These are phyloP conservation scores for Clanis bilineata DNA, from an alignment of 2,888 invertebrate genomes.

Conservation along the genomic window DNA sequence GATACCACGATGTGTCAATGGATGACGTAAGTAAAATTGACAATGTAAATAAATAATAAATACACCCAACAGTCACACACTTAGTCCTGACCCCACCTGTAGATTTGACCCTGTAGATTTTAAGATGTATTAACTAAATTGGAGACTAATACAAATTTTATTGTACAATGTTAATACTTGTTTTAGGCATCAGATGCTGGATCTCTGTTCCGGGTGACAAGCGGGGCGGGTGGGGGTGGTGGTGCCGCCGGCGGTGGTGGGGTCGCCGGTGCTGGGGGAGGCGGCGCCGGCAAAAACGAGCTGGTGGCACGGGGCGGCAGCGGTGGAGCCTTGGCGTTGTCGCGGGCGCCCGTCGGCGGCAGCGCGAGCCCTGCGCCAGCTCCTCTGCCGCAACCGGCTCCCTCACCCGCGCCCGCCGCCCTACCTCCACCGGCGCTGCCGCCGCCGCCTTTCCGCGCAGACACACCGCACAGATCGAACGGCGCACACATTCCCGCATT, in stretches of 20 bases:
- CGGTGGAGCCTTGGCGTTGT: slow-evolving; percentile 83
- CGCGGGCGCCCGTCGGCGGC: slow-evolving; percentile 83
- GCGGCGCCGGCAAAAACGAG: slow-evolving; percentile 84
- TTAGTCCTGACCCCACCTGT: too few species aligned
- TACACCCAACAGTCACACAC: too few species aligned
- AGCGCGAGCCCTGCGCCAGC: slow-evolving; percentile 84
- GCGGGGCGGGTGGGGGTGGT: slow-evolving; percentile 82
- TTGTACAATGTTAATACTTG: slow-evolving; percentile 8
- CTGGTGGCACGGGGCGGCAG: slow-evolving; percentile 85
- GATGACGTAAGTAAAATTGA: slow-evolving; percentile 72
- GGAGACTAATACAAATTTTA: neutral
- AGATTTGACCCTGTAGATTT: too few species aligned
- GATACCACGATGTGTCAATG: slow-evolving; percentile 77
- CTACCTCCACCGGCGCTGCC: slow-evolving; percentile 85
- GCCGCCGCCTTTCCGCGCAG: slow-evolving; percentile 83
- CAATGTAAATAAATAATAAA: too few species aligned
- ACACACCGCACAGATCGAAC: slow-evolving; percentile 66
- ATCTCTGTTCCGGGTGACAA: slow-evolving; percentile 76
- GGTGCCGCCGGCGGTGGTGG: slow-evolving; percentile 83
- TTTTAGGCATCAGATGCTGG: slow-evolving; percentile 73
- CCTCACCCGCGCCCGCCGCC: slow-evolving; percentile 87
- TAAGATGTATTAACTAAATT: too few species aligned
- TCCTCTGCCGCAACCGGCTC: slow-evolving; percentile 85
- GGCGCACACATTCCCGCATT: slow-evolving; percentile 73
- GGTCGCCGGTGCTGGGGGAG: slow-evolving; percentile 84